Conservation (phyloP, 2,113 vertebrate species). For the Dromiciops gliroides region DNA sequence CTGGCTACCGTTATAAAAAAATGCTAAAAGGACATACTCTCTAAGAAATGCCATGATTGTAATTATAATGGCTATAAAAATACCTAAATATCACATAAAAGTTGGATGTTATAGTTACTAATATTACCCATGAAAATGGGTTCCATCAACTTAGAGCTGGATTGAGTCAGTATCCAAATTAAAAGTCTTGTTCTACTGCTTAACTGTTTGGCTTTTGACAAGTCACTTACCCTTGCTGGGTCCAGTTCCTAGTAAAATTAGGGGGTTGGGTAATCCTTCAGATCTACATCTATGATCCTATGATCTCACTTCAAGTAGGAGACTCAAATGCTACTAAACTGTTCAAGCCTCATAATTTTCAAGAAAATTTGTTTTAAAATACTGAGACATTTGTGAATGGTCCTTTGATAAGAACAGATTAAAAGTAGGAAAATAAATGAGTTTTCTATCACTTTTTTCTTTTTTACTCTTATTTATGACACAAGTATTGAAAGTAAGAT, state of each 20-base stretch:
- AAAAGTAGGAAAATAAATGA: constrained; percentile 31
- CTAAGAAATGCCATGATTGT: background rate
- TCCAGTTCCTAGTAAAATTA: background rate
- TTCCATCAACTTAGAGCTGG: background rate
- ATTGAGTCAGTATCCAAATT: background rate
- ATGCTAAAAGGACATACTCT: background rate
- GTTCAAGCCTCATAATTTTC: background rate
- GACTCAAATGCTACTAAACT: background rate
- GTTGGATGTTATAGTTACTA: background rate
- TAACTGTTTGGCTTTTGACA: background rate
- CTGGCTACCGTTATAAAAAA: background rate
- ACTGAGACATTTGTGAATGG: background rate
- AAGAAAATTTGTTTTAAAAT: background rate
- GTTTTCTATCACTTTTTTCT: background rate
- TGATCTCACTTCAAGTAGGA: background rate
- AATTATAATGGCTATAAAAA: background rate
- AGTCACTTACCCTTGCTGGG: background rate
- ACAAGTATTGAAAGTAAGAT: background rate
- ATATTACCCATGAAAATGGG: background rate
- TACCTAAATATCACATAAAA: background rate
- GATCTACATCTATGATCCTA: background rate
- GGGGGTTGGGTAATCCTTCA: background rate
- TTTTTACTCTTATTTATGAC: constrained; percentile 26
- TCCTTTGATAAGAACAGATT: constrained; percentile 30
- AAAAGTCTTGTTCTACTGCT: background rate